These are phyloP conservation scores for cattle (Bos taurus) DNA, from an alignment of 2,113 vertebrate genomes.

Conservation along the genomic window DNA sequence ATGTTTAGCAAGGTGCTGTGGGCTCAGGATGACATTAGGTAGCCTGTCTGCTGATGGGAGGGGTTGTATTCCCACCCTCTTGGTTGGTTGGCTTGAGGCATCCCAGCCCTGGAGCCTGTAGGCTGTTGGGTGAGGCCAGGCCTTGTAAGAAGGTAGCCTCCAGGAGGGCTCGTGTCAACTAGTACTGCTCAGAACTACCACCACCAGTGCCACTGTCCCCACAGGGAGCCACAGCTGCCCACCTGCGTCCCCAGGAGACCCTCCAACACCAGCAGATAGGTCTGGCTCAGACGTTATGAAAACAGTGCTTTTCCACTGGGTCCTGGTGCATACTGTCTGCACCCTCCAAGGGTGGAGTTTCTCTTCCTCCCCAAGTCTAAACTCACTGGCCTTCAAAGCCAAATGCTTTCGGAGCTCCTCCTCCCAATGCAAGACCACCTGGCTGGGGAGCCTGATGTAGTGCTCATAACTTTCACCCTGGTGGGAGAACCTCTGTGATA, in stretches of 20 bases:
- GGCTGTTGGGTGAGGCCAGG: neutral
- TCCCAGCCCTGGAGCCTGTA: neutral
- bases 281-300: neutral
- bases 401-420: neutral
- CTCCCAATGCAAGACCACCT: neutral
- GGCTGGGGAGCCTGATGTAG: neutral
- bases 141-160: neutral
- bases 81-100: neutral
- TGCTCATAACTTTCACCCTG: neutral
- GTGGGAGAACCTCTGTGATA: neutral
- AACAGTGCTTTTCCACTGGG: neutral
- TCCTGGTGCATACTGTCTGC: neutral
- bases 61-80: neutral
- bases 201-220: neutral
- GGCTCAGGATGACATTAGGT: neutral
- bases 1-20: neutral
- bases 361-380: neutral
- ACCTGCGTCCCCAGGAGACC: rapidly evolving
- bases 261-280: neutral
- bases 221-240: neutral
- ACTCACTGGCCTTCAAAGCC: neutral
- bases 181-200: neutral
- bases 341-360: neutral
- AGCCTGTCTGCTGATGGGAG: neutral
- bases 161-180: neutral